Conservation (phyloP, 1,140 invertebrate species). For the Drosophila auraria region DNA sequence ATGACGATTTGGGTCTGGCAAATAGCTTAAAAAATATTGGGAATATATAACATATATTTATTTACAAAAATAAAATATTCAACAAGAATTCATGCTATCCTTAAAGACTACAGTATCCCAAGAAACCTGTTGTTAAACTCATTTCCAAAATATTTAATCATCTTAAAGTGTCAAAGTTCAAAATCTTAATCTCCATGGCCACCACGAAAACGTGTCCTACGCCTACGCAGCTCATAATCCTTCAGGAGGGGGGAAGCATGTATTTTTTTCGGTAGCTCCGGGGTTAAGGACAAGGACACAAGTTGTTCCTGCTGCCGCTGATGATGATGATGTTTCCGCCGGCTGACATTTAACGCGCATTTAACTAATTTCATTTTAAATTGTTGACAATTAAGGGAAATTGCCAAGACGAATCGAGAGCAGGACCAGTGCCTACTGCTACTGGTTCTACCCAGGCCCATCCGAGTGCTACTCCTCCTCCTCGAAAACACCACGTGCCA, state of each 20-base stretch:
- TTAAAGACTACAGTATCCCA: too few species aligned
- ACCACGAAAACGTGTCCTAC: constrained; percentile 44
- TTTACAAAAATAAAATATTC: background rate
- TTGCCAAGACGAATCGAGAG: constrained; percentile 78
- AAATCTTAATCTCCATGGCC: constrained; percentile 22
- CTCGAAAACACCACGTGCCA: constrained; percentile 70
- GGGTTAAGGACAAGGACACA: constrained; percentile 29
- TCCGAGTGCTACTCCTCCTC: background rate
- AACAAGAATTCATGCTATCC: background rate
- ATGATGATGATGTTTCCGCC: constrained; percentile 67
- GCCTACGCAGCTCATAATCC: constrained; percentile 42
- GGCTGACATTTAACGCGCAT: constrained; percentile 79
- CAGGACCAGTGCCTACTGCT: constrained; percentile 23
- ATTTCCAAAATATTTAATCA: constrained; percentile 9
- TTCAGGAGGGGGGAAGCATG: constrained; percentile 4
- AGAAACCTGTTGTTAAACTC: background rate
- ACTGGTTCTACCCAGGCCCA: background rate
- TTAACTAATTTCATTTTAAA: constrained; percentile 83
- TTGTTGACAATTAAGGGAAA: constrained; percentile 83
- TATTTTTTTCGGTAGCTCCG: constrained; percentile 1
- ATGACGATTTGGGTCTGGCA: background rate
- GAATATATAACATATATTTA: background rate
- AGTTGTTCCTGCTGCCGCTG: constrained; percentile 41
- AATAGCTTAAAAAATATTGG: background rate
- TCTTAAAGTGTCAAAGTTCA: background rate